Evolutionary conservation across 2,113 vertebrate species (phyloP).

Genomic region (Dromaius novaehollandiae): DNA sequence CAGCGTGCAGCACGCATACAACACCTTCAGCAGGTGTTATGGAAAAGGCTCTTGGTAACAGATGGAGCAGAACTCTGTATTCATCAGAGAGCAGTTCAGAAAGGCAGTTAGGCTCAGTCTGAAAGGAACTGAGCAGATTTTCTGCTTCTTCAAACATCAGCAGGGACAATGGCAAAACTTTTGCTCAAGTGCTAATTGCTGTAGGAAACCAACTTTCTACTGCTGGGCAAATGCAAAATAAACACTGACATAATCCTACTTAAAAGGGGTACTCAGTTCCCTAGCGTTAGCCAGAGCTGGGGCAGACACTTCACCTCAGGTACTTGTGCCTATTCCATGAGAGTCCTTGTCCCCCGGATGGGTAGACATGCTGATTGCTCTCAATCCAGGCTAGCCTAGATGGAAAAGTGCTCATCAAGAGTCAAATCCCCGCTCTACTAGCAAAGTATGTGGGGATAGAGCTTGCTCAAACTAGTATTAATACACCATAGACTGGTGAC

Average conservation of each 20-base stretch:
- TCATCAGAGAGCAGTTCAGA: neutral
- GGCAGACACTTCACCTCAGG: neutral
- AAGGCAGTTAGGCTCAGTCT: neutral
- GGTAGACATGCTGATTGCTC: neutral
- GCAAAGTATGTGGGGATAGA: neutral
- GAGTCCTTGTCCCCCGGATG: neutral
- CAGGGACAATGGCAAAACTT: neutral
- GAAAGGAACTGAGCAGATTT: neutral
- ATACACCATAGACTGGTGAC: neutral
- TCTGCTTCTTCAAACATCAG: neutral
- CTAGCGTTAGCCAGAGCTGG: neutral
- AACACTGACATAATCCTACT: neutral
- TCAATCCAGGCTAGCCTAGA: neutral
- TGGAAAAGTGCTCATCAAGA: neutral
- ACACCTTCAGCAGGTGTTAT: neutral
- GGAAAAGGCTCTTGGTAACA: neutral
- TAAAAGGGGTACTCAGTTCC: neutral
- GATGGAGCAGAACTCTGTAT: neutral
- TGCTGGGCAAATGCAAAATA: neutral
- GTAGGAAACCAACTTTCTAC: neutral
- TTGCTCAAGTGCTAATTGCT: fast-evolving
- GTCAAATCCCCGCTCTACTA: neutral
- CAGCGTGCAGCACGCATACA: fast-evolving
- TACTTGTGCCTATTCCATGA: neutral
- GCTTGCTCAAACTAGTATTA: neutral